Percentiles rank a stretch among this genome's conserved stretches.
Conservation (phyloP, 2,888 invertebrate genomes). For the Ferdinandea cuprea region DNA sequence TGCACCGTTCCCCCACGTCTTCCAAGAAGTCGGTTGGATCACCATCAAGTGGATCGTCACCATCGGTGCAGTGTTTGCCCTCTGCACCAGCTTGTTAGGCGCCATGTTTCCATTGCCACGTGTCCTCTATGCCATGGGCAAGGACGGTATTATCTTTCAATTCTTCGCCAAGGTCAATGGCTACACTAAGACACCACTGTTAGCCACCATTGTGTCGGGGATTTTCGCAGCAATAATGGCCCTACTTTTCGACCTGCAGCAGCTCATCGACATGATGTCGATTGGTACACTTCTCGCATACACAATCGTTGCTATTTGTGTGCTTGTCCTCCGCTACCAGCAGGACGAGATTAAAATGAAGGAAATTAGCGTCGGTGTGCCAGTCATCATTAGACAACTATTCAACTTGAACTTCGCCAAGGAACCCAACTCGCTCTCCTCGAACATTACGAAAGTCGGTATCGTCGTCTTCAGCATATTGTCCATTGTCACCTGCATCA, state of each 20-base stretch:
- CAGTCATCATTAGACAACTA: conserved; percentile 84
- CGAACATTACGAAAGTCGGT: conserved; percentile 87
- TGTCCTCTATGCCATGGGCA: conserved; percentile 95
- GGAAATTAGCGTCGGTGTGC: conserved; percentile 78
- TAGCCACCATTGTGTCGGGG: conserved; percentile 91
- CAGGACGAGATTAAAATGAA: conserved; percentile 80
- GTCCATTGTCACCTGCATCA: conserved; percentile 78
- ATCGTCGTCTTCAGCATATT: conserved; percentile 85
- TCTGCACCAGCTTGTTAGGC: conserved; percentile 93
- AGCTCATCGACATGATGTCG: conserved; percentile 98
- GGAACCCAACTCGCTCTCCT: conserved; percentile 87
- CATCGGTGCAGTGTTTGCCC: conserved; percentile 94
- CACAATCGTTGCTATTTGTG: conserved; percentile 95
- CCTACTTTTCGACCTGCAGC: conserved; percentile 93
- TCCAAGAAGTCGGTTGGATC: conserved; percentile 89
- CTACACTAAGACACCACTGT: conserved; percentile 90
- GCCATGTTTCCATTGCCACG: conserved; percentile 95
- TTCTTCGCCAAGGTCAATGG: conserved; percentile 88
- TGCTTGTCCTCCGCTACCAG: conserved; percentile 91
- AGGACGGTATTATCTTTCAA: conserved; percentile 93
- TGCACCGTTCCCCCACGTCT: conserved; percentile 95
- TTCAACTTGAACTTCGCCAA: conserved; percentile 90
- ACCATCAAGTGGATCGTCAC: conserved; percentile 95
- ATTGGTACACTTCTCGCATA: conserved; percentile 95
- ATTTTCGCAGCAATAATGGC: conserved; percentile 92